A percentile compares a stretch with the other conserved stretches of the same genome.
Evolutionary conservation across 2,113 vertebrate genomes (phyloP).

Genomic region (Dascyllus trimaculatus): DNA sequence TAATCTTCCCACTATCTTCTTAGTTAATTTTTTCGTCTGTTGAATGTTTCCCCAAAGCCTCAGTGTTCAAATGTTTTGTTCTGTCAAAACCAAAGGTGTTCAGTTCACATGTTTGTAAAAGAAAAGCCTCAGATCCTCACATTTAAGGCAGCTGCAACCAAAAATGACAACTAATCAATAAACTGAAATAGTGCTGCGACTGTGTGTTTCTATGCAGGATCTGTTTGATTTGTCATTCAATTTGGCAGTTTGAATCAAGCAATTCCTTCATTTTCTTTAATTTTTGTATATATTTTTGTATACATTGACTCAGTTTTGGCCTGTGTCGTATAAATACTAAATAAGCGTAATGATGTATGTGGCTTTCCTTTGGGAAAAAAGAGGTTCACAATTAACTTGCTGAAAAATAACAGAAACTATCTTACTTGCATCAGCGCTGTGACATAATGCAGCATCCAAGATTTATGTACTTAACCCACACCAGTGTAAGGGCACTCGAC

Average conservation of each 20-base stretch:
- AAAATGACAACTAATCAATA: not conserved
- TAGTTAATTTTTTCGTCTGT: not conserved
- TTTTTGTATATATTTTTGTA: too few relatives aligned
- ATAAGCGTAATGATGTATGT: not conserved
- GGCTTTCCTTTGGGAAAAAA: not conserved
- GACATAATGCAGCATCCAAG: not conserved
- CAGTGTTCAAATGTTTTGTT: not conserved
- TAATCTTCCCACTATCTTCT: not conserved
- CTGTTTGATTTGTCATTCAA: not conserved
- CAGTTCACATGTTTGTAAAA: not conserved
- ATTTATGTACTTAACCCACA: not conserved
- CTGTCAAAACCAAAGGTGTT: not conserved
- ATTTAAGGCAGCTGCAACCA: not conserved
- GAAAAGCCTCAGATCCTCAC: not conserved
- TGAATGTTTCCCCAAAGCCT: not conserved
- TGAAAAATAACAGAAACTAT: not conserved
- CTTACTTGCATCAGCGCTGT: too few relatives aligned
- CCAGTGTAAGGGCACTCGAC: not conserved
- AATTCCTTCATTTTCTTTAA: not conserved
- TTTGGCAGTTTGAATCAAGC: not conserved
- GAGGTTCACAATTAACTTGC: not conserved
- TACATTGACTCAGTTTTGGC: not conserved
- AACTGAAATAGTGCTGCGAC: too few relatives aligned
- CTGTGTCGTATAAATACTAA: not conserved
- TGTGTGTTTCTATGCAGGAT: too few relatives aligned